phyloP scores from a whole-genome alignment of 1,140 invertebrate species.

The Drosophila kohkoa region DNA sequence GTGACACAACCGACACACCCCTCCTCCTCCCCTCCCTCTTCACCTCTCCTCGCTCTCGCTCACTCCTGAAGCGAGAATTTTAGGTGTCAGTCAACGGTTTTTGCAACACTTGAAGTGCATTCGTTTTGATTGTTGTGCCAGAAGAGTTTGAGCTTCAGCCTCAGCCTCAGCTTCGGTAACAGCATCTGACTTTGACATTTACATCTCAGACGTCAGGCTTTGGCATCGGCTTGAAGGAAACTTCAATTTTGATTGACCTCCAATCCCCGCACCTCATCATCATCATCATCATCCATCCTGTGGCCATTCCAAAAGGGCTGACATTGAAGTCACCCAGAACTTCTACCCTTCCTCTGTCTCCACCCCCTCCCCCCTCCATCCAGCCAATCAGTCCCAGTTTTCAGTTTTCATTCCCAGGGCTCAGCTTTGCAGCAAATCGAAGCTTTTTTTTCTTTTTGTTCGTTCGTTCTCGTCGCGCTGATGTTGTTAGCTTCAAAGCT shows the following conservation, averaged over 20 bases:
- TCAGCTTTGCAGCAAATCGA: conserved; percentile 19
- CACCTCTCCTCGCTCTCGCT: neutral
- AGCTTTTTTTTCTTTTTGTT: neutral
- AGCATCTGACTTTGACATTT: conserved; percentile 31
- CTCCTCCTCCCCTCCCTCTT: neutral
- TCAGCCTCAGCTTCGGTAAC: neutral
- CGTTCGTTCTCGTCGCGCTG: neutral
- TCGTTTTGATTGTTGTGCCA: conserved; percentile 17
- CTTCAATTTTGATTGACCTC: conserved; percentile 9
- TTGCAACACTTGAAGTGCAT: conserved; percentile 21
- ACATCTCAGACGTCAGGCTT: conserved; percentile 8
- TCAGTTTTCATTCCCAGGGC: neutral
- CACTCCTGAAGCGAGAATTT: neutral
- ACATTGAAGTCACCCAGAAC: conserved; percentile 1
- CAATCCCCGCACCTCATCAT: neutral
- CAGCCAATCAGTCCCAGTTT: conserved; percentile 16
- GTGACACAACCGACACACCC: neutral
- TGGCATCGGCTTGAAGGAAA: conserved; percentile 4
- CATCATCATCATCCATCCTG: no score
- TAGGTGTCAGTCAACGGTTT: conserved; percentile 5
- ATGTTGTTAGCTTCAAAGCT: conserved; percentile 12
- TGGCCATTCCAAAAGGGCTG: conserved; percentile 3
- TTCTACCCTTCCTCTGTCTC: no score
- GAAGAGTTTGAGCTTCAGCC: neutral
- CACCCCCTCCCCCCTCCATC: neutral